Conservation (phyloP, 2,113 vertebrate genomes). For the Malurus cyaneus region DNA sequence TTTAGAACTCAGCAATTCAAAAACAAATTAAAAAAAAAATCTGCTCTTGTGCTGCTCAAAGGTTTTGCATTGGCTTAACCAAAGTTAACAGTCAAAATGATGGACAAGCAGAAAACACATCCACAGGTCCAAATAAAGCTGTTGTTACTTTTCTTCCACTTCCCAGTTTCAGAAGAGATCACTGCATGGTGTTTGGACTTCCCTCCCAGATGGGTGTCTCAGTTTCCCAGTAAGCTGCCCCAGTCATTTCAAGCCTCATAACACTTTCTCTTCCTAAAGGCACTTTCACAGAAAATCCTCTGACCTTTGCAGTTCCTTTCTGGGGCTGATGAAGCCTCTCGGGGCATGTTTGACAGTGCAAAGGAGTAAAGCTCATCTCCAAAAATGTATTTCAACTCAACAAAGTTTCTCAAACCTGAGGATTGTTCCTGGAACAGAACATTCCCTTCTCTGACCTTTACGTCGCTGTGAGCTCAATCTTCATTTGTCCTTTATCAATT, state of each 20-base stretch:
- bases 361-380: not conserved
- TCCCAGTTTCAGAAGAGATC: not conserved
- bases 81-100: not conserved
- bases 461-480: not conserved
- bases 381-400: not conserved
- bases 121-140: not conserved
- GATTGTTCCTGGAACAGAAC: not conserved
- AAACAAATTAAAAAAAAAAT: not conserved
- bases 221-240: not conserved
- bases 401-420: not conserved
- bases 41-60: not conserved
- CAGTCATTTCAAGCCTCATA: not conserved
- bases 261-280: constrained; percentile 50
- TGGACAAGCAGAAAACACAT: not conserved
- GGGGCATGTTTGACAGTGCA: fast-evolving
- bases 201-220: constrained; percentile 6
- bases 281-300: not conserved
- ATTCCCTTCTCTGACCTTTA: not conserved
- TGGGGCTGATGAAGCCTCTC: not conserved
- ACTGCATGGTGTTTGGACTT: not conserved
- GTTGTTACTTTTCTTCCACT: not conserved
- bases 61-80: not conserved
- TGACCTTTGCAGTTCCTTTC: not conserved
- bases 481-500: not conserved
- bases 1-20: not conserved